Conservation (phyloP, 2,888 invertebrate genomes). For the Cantharis flavilabris region DNA sequence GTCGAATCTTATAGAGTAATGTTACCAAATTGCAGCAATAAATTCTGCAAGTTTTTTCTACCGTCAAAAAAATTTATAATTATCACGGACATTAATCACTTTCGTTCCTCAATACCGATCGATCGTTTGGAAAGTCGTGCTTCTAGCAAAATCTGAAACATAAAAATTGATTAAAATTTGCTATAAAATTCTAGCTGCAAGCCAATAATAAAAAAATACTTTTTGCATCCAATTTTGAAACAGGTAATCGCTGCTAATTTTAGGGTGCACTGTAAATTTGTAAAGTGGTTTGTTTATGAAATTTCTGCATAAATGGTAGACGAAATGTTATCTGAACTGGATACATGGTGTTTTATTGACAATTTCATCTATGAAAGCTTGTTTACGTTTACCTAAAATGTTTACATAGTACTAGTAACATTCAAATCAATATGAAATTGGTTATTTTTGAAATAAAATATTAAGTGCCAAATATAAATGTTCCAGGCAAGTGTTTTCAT, state of each 20-base stretch:
- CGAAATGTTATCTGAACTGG: neutral
- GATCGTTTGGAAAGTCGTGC: neutral
- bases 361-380: neutral
- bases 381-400: neutral
- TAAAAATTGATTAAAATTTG: neutral
- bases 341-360: neutral
- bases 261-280: conserved; percentile 29
- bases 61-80: neutral
- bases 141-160: neutral
- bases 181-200: conserved; percentile 13
- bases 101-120: neutral
- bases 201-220: conserved; percentile 12
- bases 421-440: neutral
- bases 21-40: conserved; percentile 31
- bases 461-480: neutral
- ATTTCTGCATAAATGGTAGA: neutral
- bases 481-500: neutral
- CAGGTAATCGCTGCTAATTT: conserved; percentile 33
- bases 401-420: neutral
- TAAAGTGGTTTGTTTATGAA: neutral
- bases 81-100: neutral
- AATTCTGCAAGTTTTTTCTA: conserved; percentile 11
- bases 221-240: conserved; percentile 30
- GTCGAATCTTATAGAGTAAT: conserved; percentile 33
- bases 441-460: neutral